Base-by-base conservation (phyloP, 2,888 invertebrate species). In the Spodoptera littoralis region DNA sequence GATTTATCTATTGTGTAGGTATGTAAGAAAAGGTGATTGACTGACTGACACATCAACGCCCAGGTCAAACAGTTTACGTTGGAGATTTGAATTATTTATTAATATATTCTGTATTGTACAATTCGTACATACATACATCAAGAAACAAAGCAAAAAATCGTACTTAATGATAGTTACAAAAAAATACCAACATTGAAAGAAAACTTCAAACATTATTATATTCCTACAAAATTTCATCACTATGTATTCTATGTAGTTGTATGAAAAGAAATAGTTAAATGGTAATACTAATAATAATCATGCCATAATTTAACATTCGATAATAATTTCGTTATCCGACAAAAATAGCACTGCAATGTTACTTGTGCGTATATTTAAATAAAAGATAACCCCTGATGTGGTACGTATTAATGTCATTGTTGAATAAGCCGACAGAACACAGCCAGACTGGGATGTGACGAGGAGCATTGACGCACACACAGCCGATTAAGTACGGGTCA, bases 321-420 rank as follows among this genome's bases (percentile, higher is more conserved):
- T 54, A 61, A 76, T 65, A 56, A 64, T 55, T 64, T 53, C 61
- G 51, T 85, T 84, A 86, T 84, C 72, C 67, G 75, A 83, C 82
- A 70, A 83, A 88, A 89, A 89, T 89, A 88, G 88, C 84, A 73
- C 74, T 70, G 72, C 73, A 82, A 43, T 82, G 79, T 80, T 76
- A 77, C 79, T 82, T 81, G 74, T 82, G 76, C 60, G 74, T 76
- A 72, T 79, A 66, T 76, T 78, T 79, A 80, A 82, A 83, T 66
- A 71, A 59, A 61, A 69, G 90, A 90, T 90, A 90, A 89, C 89
- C 90, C 82, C 69, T 82, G 78, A 71, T 77, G 74, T 63, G 50
- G 45, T 65, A 60, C 50, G 71, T 73, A 76, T 77, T 75, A 74
- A 81, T 79, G 70, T 76, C 68, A 82, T 75, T 78, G 73, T 80